These are phyloP conservation scores for Prosapia bicincta DNA, from an alignment of 2,888 invertebrate species.

Conservation along the genomic window DNA sequence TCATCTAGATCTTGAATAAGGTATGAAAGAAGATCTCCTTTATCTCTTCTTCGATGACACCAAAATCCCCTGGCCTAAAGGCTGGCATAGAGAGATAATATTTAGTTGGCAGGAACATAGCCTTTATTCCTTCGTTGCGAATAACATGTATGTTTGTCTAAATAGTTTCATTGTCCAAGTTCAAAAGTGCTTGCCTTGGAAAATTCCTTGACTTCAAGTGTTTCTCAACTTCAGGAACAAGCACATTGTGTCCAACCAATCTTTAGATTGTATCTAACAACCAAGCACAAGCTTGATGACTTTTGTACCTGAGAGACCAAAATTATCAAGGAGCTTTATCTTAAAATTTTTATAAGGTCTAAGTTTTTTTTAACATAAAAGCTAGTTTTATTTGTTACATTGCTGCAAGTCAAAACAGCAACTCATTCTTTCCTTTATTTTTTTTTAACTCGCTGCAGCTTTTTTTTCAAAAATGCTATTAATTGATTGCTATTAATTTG, in stretches of 20 bases:
- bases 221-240: conserved; percentile 17
- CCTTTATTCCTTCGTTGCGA: background rate
- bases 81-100: background rate
- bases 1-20: background rate
- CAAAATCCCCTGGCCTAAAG: background rate
- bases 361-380: background rate
- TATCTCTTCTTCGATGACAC: background rate
- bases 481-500: conserved; percentile 4
- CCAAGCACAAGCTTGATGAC: conserved; percentile 6
- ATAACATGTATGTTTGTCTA: background rate
- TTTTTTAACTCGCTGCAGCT: background rate
- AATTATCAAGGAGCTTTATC: background rate
- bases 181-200: conserved; percentile 12
- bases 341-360: background rate
- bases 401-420: background rate
- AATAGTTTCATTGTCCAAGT: conserved; percentile 5
- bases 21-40: background rate
- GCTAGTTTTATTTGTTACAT: background rate
- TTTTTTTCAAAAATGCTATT: too few species aligned
- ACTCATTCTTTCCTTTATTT: background rate
- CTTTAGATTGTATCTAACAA: background rate
- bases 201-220: conserved; percentile 7
- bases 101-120: too few species aligned
- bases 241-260: background rate
- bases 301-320: background rate